Conservation (phyloP, 1,140 invertebrate species). For the Chironomus tepperi region DNA sequence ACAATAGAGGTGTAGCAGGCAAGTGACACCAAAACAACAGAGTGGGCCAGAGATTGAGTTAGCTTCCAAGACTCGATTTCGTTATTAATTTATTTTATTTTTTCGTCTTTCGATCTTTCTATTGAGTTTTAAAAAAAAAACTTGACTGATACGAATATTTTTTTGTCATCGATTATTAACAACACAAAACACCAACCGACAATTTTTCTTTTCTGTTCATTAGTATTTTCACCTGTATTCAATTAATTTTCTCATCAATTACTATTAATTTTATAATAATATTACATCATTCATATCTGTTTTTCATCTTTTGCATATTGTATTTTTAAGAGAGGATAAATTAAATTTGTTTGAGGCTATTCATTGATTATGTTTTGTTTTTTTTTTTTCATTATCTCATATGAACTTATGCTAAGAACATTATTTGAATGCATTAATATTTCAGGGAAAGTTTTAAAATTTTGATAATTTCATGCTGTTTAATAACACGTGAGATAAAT, state of each 20-base stretch:
- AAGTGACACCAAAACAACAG: conserved; percentile 20
- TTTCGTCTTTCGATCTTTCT: neutral
- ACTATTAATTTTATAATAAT: too few species aligned
- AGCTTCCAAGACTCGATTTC: conserved; percentile 6
- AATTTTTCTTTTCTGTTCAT: neutral
- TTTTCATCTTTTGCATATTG: conserved; percentile 24
- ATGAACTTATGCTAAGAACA: too few species aligned
- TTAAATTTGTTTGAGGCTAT: neutral
- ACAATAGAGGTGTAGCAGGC: conserved; percentile 14
- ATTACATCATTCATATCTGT: conserved; percentile 26
- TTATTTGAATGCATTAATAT: too few species aligned
- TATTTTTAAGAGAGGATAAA: conserved; percentile 21
- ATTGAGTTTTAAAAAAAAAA: too few species aligned
- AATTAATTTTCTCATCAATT: conserved; percentile 24
- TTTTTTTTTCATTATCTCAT: neutral
- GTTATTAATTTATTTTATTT: too few species aligned
- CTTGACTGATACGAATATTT: conserved; percentile 11
- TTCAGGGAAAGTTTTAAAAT: too few species aligned
- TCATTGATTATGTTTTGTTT: neutral
- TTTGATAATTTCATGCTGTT: too few species aligned
- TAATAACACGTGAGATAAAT: too few species aligned
- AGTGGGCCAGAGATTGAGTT: conserved; percentile 5
- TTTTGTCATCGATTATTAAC: neutral
- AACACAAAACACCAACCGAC: conserved; percentile 22
- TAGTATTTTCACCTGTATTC: conserved; percentile 26